Evolutionary conservation across 2,113 vertebrate genomes (phyloP), one percentile per base, ranked within the genome.

Genomic region (Osmerus mordax): DNA sequence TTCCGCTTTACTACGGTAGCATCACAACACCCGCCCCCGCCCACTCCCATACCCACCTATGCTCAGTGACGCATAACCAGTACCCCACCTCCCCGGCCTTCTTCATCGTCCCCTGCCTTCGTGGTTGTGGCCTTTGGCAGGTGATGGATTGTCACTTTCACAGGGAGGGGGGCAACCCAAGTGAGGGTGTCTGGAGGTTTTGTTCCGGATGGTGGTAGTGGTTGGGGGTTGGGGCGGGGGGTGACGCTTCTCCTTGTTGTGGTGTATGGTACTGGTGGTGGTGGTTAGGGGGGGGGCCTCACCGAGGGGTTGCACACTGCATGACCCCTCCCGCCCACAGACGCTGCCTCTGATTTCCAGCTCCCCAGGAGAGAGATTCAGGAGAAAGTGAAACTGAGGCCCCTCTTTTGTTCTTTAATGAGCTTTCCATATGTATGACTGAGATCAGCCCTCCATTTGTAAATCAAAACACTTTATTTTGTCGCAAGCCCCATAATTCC

Each of bases 351-450:
- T 84, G 87, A 82, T 88, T 85, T 88, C 80, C 89, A 79, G 41
- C 41, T 74, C 73, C 87, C 79, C 78, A 71, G 52, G 86, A 9
- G 41, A 47, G 8, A 47, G 86, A 73, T 78, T 84, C 29, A 68
- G 71, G 75, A 73, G 87, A 85, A 86, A 77, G 0, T 23, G 72
- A 81, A 84, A 65, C 55, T 69, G 78, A 76, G 69, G 72, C 81
- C 85, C 75, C 76, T 72, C 66, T 87, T 73, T 25, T 68, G 36
- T 84, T 85, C 6, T 84, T 79, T 86, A 86, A 86, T 85, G 80
- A 73, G 69, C 53, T 84, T 90, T 87, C 89, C 81, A 86, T 88
- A 87, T 89, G 81, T 59, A 84, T 88, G 87, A 91, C 81, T 91
- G 87, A 87, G 76, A 87, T 78, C 84, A 82, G 81, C 81, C 65